Evolutionary conservation across 2,113 vertebrate species (phyloP).

Genomic region (Leptocoma aspasia): DNA sequence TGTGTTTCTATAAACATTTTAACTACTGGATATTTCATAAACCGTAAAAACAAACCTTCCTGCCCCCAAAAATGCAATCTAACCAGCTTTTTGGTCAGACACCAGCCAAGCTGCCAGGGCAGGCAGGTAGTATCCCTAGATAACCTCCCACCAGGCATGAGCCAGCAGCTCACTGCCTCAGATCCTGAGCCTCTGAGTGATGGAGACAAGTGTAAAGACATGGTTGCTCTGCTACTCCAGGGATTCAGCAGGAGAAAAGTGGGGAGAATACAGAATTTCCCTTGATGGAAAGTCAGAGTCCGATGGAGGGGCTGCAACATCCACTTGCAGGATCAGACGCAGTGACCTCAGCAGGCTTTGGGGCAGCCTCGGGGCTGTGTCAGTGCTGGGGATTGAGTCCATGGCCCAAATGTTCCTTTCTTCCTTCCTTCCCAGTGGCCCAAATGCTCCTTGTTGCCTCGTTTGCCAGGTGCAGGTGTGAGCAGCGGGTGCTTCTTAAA

Average conservation of each 20-base stretch:
- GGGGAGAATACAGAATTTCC: neutral
- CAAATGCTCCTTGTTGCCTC: neutral
- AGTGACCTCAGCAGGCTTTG: neutral
- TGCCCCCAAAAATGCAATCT: neutral
- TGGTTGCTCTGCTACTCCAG: neutral
- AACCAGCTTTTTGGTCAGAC: neutral
- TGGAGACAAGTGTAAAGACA: neutral
- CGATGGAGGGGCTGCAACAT: neutral
- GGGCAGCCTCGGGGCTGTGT: neutral
- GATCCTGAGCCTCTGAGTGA: neutral
- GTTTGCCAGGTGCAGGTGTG: neutral
- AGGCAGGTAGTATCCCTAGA: neutral
- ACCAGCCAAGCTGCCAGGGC: neutral
- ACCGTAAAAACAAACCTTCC: conserved; percentile 36
- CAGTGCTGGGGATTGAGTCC: neutral
- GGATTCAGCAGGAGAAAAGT: neutral
- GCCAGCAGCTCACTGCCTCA: neutral
- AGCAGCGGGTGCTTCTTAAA: neutral
- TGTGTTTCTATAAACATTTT: conserved; percentile 43
- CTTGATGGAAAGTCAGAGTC: neutral
- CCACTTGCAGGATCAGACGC: neutral
- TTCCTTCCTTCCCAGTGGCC: neutral
- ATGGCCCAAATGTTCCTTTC: neutral
- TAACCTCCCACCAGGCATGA: fast-evolving
- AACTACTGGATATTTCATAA: conserved; percentile 16